Conservation (phyloP, 2,113 vertebrate species). For the Hydropotes inermis region DNA sequence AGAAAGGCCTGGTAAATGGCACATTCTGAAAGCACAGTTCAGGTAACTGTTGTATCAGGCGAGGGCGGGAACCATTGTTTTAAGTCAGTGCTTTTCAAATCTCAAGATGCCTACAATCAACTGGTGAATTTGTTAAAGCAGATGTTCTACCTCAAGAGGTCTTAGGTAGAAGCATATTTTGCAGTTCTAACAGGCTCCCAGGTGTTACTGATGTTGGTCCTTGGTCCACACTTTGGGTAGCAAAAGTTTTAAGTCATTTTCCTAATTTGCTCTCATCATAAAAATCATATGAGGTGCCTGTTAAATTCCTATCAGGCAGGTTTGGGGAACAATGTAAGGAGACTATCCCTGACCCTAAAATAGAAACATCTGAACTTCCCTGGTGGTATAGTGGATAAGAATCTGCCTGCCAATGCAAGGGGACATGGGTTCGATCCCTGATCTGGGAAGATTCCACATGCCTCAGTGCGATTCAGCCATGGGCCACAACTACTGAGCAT, state of each 20-base stretch:
- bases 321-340: background rate
- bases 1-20: background rate
- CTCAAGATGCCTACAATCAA: background rate
- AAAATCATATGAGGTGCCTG: background rate
- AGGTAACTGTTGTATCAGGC: background rate
- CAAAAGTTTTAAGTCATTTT: background rate
- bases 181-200: background rate
- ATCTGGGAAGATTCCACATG: background rate
- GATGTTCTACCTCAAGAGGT: background rate
- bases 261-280: background rate
- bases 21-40: background rate
- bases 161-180: background rate
- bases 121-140: background rate
- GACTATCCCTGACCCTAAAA: background rate
- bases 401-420: background rate
- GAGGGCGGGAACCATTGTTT: background rate
- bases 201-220: background rate
- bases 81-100: background rate
- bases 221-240: background rate
- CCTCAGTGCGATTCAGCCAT: background rate
- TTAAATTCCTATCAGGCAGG: background rate
- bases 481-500: background rate
- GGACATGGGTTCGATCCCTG: background rate
- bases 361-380: background rate
- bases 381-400: background rate